Base-by-base conservation (phyloP, 2,888 invertebrate genomes). In the Abrostola triplasia region DNA sequence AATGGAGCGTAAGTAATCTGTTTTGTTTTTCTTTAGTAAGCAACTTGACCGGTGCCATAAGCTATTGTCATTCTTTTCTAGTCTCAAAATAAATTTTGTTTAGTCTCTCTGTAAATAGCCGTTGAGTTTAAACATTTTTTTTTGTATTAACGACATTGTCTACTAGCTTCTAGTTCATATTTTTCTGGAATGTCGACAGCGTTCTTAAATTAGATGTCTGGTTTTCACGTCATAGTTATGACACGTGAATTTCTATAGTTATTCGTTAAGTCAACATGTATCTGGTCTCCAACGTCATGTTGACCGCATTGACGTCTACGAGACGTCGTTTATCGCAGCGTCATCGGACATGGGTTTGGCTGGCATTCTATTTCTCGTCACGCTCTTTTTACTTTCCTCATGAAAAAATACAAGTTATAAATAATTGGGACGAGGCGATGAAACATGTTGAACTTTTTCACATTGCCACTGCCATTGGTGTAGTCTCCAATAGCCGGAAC, bases 281-380 rank as follows among this genome's bases (percentile, higher is more conserved):
- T 44, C 59, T 75, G 70, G 70, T 72, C 67, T 62, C 41, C 42
- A 73, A 70, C 85, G 87, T 86, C 86, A 87, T 69, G 59, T 67
- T 60, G 59, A 77, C 66, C 68, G 67, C 75, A 79, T 84, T 83
- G 84, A 86, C 85, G 88, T 85, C 73, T 73, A 76, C 56, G 54
- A 70, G 73, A 71, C 82, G 79, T 84, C 80, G 81, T 81, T 75
- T 64, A 67, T 61, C 37, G 53, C 61, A 66, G 79, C 87, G 87
- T 84, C 84, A 87, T 73, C 53, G 67, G 67, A 73, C 67, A 67
- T 61, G 54, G 75, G 64, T 63, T 71, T 64, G 70, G 67, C 57
- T 70, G 36, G 64, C 57, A 41, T 50, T 64, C 40, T 77, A 73
- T 72, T 53, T 62, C 57, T 64, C 63, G 70, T 64, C 76, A 73